Base-by-base conservation (phyloP, 2,797 vertebrate species). In the Hapalemur alaotrensis region DNA sequence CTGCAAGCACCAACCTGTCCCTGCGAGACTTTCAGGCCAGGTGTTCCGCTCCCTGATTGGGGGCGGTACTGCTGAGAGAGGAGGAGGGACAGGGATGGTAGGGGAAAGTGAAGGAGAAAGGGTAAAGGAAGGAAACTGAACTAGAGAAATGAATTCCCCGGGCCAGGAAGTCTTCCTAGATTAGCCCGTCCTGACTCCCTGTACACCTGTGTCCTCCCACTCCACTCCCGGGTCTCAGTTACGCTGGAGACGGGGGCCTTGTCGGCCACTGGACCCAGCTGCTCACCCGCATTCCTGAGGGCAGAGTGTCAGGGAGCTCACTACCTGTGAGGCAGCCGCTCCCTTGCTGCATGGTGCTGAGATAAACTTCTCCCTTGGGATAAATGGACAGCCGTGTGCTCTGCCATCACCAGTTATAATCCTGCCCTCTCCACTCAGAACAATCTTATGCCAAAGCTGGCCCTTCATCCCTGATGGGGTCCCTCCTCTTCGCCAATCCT, bases 141-240 rank as follows among this genome's bases (percentile, higher is more conserved):
- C 22, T 48, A 5, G 3, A 82, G 61, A 67, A 25, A 41, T 7
- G 6, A 78, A 32, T 35, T 17, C 70, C 46, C 46, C 15, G 38
- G 59, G 38, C 38, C 50, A n/a, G 8, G 30, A 14, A 17, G 7
- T 6, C 41, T 30, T 57, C 38, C n/a, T 32, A 15, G 76, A 41
- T 76, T 12, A 38, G 43, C 43, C 43, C 61, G n/a, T 20, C 50
- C 46, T 61, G 43, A 83, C 38, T n/a, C 28, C 86, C 20, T 7
- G 7, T 23, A 17, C 0, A 15, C 32, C 63, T 1, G 3, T 35
- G 9, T 1, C 30, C 28, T 54, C 32, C 25, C 4, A 28, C 20
- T 30, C 57, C 38, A 7, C 25, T 12, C 41, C 63, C 17, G 0
- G 67, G 43, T 20, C 61, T 76, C 7, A 32, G 61, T 28, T 22